Evolutionary conservation across 2,888 invertebrate genomes (phyloP), one percentile per base, ranked within the genome.

Genomic region (Watsonalla binaria): DNA sequence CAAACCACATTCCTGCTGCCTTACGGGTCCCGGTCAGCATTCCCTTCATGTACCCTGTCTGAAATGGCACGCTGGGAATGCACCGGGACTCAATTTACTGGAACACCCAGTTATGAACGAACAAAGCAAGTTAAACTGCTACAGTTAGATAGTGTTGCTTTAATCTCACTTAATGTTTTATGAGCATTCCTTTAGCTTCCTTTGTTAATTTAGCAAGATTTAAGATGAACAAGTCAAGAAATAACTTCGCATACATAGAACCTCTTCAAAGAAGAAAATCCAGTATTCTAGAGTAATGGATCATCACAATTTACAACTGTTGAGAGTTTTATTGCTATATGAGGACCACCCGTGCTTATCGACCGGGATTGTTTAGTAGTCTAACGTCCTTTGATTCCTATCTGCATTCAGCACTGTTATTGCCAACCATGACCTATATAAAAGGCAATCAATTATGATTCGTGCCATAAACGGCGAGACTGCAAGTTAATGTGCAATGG

Each of bases 341-440:
- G 11, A 5, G 42, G 42, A 42, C 42, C 42, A 42, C 11, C 42
- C 42, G 11, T 42, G 42, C 39, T 49, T 37, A 49, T 15, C 49
- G 37, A 37, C 14, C 37, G 9, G 49, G 39, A 39, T 37, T 37
- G 51, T 60, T 61, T 56, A 42, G 42, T 42, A 42, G 61, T 60
- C 57, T 58, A 52, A 61, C 60, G 70, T 74, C 75, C 73, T 77
- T 76, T 77, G 80, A 80, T 81, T 74, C 66, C 71, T 80, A 81
- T 83, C 80, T 75, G 63, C 57, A 70, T 65, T 72, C 71, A 67
- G 68, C 69, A 70, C 71, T 69, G 61, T 54, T 59, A 54, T 59
- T 64, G 60, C 58, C 69, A 78, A 70, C 83, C 82, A 60, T 85
- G 84, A 78, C 82, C 84, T 74, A 82, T 83, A 77, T 81, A 74